Evolutionary conservation across 2,797 vertebrate species (phyloP), one percentile per base, ranked within the genome.

Genomic region (Myotis daubentonii): DNA sequence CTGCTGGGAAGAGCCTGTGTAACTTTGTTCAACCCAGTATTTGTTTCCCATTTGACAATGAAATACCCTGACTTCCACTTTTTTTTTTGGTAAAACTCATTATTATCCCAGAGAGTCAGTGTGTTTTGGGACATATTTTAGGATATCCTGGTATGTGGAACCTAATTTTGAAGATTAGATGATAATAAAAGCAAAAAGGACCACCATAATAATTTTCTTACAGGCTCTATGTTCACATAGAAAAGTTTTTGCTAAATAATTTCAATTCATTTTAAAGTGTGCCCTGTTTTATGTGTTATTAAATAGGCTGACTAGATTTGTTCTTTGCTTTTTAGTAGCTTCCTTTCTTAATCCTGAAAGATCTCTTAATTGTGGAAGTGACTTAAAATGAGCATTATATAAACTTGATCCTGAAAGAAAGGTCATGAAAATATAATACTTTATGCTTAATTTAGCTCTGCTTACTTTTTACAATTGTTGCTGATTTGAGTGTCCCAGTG

Each of bases 321-420:
- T 90, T 87, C 17, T 91, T 89, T 83, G 17, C 17, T 62, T 93
- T 95, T 95, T 9, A 79, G 72, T 80, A 75, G 15, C 20, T 83
- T 66, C 30, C 7, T 60, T 95, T 91, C 8, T 86, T 79, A 93
- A 10, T 75, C 41, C n/a, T 89, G 15, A 8, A 41, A n/a, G 1
- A 90, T 92, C 78, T 93, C 36, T 83, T 89, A 87, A 87, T 68
- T 95, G 19, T 83, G 41, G 88, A 85, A 89, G 19, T 93, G 47
- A 53, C 86, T 87, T 83, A 57, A 90, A 88, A 83, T n/a, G 30
- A 82, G 4, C 28, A 71, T 90, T 78, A n/a, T 92, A 16, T 79
- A 86, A 91, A 79, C 5, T 3, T 90, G 81, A 85, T 85, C 30
- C 41, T 94, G 12, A 91, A 86, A 90, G 68, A 60, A 33, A 47